A percentile compares a stretch with the other conserved stretches of the same genome.
Conservation (phyloP, 2,113 vertebrate species). For the Periophthalmodon schlosseri region DNA sequence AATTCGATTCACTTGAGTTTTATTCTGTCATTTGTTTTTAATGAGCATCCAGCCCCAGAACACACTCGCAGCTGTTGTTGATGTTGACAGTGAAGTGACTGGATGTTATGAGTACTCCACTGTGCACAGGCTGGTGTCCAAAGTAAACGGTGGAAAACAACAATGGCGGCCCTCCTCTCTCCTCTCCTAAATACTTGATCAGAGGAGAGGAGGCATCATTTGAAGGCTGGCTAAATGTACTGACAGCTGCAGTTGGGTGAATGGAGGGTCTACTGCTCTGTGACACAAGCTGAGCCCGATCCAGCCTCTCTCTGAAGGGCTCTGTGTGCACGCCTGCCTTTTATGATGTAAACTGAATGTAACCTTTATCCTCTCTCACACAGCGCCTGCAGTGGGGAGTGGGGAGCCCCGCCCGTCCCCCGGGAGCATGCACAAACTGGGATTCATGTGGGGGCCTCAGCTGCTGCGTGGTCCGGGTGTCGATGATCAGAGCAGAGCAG, state of each 20-base stretch:
- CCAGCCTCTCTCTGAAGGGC: constrained; percentile 49
- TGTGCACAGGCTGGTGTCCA: constrained; percentile 1
- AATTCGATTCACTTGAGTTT: background rate
- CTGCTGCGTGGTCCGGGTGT: constrained; percentile 65
- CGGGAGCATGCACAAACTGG: constrained; percentile 56
- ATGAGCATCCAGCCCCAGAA: background rate
- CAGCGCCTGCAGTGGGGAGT: constrained; percentile 63
- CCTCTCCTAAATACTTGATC: constrained; percentile 49
- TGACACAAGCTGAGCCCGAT: constrained; percentile 41
- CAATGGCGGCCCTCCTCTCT: constrained; percentile 17
- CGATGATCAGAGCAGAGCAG: constrained; percentile 49
- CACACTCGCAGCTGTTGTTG: constrained; percentile 1
- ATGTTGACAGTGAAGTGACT: constrained; percentile 2
- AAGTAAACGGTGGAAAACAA: constrained; percentile 1
- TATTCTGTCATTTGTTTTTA: constrained; percentile 11
- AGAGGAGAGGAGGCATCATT: constrained; percentile 31
- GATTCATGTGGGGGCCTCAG: constrained; percentile 67
- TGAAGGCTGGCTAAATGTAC: constrained; percentile 26
- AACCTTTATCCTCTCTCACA: constrained; percentile 71
- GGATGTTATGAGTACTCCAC: constrained; percentile 1
- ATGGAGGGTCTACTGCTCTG: constrained; percentile 45
- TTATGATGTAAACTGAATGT: constrained; percentile 77
- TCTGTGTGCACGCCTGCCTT: constrained; percentile 47
- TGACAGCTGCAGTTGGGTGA: constrained; percentile 35
- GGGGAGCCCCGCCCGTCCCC: constrained; percentile 45